Base-by-base conservation (phyloP, 2,113 vertebrate genomes). In the Haemorhous mexicanus region DNA sequence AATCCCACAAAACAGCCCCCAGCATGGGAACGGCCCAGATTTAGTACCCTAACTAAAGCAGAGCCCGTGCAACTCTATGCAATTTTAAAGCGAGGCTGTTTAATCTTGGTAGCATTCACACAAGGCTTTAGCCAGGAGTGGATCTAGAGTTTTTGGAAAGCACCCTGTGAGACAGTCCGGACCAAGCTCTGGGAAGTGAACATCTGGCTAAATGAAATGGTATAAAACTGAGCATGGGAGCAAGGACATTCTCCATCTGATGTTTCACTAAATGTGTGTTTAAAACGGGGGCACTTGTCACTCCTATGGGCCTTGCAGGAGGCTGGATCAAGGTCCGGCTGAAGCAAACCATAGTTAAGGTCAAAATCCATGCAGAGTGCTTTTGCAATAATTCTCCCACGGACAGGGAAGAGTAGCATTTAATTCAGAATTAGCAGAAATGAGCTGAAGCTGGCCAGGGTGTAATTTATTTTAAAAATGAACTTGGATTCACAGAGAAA, bases 61-160 rank as follows among this genome's bases (percentile, higher is more conserved):
- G 37, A 82, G 35, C 49, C 56, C 0, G 0, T 70, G 46, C 30
- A 52, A 19, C 22, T 47, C 3, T 15, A 4, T 7, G 7, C 9
- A 8, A 21, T 72, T 87, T 64, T 22, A 64, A 84, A 69, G 20
- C 5, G 47, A 58, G 18, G 28, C 69, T 80, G 10, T 30, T 88
- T 18, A 33, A 41, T 46, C 72, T 46, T 37, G 17, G 16, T 26
- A 43, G n/a, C 23, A 46, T 68, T 80, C 5, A 2, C 33, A 18
- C 2, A 4, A 55, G 14, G 19, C 17, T 77, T 92, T 76, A 87
- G 16, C 14, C 41, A 85, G 18, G 17, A 79, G 16, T 17, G 24
- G 32, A 53, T 49, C 27, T 55, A 52, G 59, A 52, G 24, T 14
- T 87, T 70, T 83, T 67, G 32, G 30, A 58, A 85, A 55, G 14